Base-by-base conservation (phyloP, 2,797 vertebrate genomes). In the Dicrostonyx torquatus region DNA sequence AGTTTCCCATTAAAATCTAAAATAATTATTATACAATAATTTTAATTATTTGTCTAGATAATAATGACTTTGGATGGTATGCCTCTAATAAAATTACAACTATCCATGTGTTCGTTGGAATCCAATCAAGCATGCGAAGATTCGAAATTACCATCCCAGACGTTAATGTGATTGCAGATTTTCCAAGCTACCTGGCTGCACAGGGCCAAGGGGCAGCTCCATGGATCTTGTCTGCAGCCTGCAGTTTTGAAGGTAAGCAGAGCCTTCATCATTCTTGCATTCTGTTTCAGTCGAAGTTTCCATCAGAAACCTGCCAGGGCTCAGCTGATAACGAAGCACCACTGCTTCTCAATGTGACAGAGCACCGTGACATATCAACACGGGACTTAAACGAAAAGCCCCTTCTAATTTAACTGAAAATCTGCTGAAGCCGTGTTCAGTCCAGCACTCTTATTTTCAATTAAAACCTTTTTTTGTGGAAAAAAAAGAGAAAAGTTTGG, bases 361-460 rank as follows among this genome's bases (percentile, higher is more conserved):
- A 89, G 96, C 97, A 94, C 95, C 97, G 96, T 98, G 98, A 98
- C 98, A 98, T 98, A 98, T 98, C 98, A 98, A 98, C 97, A 96
- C 58, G 70, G 89, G 97, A 98, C 96, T 98, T 98, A 98, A 98
- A 98, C 0, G 77, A 98, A 98, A 98, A 98, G 94, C 90, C 94
- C 95, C 84, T 97, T 98, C 97, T 98, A 97, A 98, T 98, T 98
- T 98, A 98, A 98, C 97, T 95, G 95, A 96, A 97, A 98, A 98
- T 97, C 98, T 98, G 96, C 97, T 96, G 97, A 98, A 97, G 92
- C 89, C 89, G 55, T 89, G 96, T 96, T 98, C 97, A 98, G 95
- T 45, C 92, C 83, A 83, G 89, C 75, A 97, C 89, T 97, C 95
- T 96, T 95, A 77, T 98, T 98, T 98, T 98, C 97, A 98, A 98